Base-by-base conservation (phyloP, 2,113 vertebrate species). In the Loxodonta africana region DNA sequence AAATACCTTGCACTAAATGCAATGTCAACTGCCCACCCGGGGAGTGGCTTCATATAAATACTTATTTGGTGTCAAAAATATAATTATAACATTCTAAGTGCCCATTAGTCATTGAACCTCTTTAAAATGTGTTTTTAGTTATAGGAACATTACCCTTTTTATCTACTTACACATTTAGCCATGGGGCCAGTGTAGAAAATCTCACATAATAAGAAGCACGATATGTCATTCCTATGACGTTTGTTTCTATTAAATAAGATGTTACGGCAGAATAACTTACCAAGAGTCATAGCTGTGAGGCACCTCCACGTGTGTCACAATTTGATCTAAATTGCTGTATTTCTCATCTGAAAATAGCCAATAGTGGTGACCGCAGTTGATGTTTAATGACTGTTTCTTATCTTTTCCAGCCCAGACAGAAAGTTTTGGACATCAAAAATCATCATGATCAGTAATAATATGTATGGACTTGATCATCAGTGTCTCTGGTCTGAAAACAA, bases 261-360 rank as follows among this genome's bases (percentile, higher is more conserved):
- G 46, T n/a, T 6, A 26, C 62, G 33, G n/a, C 9, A 6, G 41
- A 57, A 9, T 0, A 11, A 2, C 30, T 7, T 1, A 44, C 1
- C 0, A 15, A 9, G 15, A 51, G 8, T 21, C 6, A 18, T 0
- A 18, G 67, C 11, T 0, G 4, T 0, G 14, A 12, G 8, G 0
- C 6, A 5, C 2, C 2, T 5, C 74, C 33, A n/a, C 17, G 0
- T 2, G 3, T 6, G 18, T 5, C 11, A 5, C 37, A 0, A 14
- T 2, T 23, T 0, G 6, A 23, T 23, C 23, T 57, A 3, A 74
- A 2, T 37, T 9, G 2, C 15, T 7, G 2, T 0, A 0, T 30
- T 7, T 57, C 28, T 84, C 46, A 23, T 33, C 51, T 1, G 63
- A 5, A 7, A 41, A 46, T 23, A 76, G 17, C 30, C 53, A 1